Base-by-base conservation (phyloP, 2,113 vertebrate species). In the Prunella himalayana region DNA sequence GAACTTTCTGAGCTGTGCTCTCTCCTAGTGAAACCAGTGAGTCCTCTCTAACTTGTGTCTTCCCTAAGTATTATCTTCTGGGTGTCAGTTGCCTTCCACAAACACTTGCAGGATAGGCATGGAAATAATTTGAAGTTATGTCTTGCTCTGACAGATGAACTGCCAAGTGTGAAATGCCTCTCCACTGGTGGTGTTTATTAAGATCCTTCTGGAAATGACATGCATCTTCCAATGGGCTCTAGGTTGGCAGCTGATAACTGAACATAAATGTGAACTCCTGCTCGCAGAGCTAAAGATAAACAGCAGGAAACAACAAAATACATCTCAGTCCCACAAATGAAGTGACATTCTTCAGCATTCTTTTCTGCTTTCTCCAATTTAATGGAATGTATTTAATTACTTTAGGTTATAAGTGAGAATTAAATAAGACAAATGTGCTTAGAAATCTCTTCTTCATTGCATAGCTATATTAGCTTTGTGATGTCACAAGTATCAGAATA, bases 81-180 rank as follows among this genome's bases (percentile, higher is more conserved):
- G 15, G 7, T 20, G 5, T 70, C 85, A 77, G 33, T 20, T 21
- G 69, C 64, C 47, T 93, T 94, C 81, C 68, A 72, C 57, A 82
- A 47, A 91, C 56, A 70, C 27, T 92, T 83, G 82, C 78, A 76
- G 86, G 95, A 83, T 12, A 11, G 71, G 39, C 57, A 79, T 42
- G 65, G 79, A 75, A 95, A 96, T 95, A 71, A 96, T 92, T 75
- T 94, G 51, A 97, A 96, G 81, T 95, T 96, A 89, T 94, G 79
- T 95, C 64, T 84, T 83, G 12, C 75, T 90, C 88, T 96, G 91
- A 94, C 83, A 95, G 76, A 91, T 90, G 82, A 95, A 95, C 51
- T 79, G 63, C 72, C 44, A 92, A 95, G 76, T 90, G 69, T 92
- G 84, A 97, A 95, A 94, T 91, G 83, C 75, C 79, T 95, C 93